Conservation (phyloP, 2,888 invertebrate genomes). For the Diarsia dahlii region DNA sequence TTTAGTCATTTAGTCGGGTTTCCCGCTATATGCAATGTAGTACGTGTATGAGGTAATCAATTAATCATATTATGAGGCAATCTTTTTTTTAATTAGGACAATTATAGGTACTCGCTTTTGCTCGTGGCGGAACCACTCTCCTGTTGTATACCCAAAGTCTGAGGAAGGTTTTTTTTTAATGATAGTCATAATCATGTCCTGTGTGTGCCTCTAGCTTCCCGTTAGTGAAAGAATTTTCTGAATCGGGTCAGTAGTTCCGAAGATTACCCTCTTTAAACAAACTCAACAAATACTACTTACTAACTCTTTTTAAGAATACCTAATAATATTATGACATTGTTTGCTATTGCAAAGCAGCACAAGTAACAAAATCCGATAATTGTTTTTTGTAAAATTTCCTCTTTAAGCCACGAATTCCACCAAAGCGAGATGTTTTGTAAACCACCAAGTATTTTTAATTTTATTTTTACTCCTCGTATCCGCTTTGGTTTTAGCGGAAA, state of each 20-base stretch:
- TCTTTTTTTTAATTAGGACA: background rate
- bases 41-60: slow-evolving; percentile 2
- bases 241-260: no score
- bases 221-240: no score
- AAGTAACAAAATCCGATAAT: background rate
- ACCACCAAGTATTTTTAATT: background rate
- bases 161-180: no score
- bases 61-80: slow-evolving; percentile 12
- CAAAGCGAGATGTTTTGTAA: background rate
- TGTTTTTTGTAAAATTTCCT: background rate
- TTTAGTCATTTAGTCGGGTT: slow-evolving; percentile 23
- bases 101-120: background rate
- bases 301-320: no score
- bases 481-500: background rate
- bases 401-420: background rate
- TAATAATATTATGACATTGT: background rate
- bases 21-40: background rate
- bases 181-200: no score
- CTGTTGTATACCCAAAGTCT: no score
- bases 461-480: background rate
- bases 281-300: no score
- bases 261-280: no score
- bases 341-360: background rate
- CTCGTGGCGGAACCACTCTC: no score
- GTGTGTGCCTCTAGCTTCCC: no score